phyloP scores from a whole-genome alignment of 2,797 vertebrate genomes.

The Danionella dracula region DNA sequence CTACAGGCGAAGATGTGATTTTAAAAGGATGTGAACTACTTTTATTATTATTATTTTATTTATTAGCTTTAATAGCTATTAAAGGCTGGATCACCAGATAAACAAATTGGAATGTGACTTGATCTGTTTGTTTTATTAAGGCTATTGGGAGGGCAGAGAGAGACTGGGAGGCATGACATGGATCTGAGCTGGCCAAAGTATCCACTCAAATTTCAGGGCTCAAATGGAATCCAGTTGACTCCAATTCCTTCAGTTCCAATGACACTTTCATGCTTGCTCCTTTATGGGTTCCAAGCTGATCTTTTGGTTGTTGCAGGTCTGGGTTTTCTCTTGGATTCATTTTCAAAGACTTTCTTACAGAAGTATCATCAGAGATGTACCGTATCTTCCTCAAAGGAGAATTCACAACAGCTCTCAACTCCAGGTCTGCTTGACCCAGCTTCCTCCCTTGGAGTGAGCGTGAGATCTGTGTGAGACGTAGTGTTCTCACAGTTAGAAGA shows the following conservation, averaged over 20 bases:
- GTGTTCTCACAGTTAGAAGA: conserved; percentile 35
- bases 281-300: conserved; percentile 49
- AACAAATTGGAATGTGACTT: conserved; percentile 30
- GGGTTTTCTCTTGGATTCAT: background rate
- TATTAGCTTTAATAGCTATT: conserved; percentile 13
- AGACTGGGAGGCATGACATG: background rate
- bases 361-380: background rate
- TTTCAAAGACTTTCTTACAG: background rate
- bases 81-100: conserved; percentile 3
- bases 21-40: background rate
- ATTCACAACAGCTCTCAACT: conserved; percentile 1
- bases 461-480: conserved; percentile 22
- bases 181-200: background rate
- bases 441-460: conserved; percentile 22
- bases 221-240: conserved; percentile 8
- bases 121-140: conserved; percentile 42
- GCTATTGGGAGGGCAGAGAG: conserved; percentile 4
- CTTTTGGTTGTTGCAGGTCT: conserved; percentile 40
- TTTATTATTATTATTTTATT: too few species aligned
- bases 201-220: conserved; percentile 22
- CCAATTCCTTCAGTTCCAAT: conserved; percentile 8
- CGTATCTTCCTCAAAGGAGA: background rate
- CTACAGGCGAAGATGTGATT: background rate
- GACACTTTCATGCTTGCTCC: conserved; percentile 29
- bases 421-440: conserved; percentile 10